These are phyloP conservation scores for Ophonus ardosiacus DNA, from an alignment of 2,888 invertebrate species.

Conservation along the genomic window DNA sequence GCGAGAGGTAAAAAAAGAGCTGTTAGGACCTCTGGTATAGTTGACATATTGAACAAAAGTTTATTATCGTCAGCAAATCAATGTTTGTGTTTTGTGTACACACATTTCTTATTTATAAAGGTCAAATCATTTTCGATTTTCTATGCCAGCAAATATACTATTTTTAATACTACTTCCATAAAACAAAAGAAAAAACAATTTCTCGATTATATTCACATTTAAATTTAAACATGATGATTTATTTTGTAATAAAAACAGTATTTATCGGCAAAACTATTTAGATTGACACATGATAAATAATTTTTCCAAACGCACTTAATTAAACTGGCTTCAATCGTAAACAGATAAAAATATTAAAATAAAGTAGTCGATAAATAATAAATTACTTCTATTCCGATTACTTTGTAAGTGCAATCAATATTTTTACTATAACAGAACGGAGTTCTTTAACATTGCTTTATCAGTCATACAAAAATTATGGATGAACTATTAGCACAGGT, in stretches of 20 bases:
- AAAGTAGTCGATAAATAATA: constrained; percentile 33
- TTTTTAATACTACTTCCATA: neutral
- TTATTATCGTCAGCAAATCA: neutral
- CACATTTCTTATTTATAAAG: constrained; percentile 9
- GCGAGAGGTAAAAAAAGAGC: too few species aligned
- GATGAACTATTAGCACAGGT: constrained; percentile 44
- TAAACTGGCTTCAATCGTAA: constrained; percentile 28
- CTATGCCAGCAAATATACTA: neutral
- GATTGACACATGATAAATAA: constrained; percentile 8
- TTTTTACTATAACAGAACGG: neutral
- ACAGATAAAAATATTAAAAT: constrained; percentile 21
- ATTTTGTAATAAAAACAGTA: neutral
- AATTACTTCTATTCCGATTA: constrained; percentile 10
- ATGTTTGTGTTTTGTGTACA: neutral
- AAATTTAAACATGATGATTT: constrained; percentile 6
- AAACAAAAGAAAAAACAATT: neutral
- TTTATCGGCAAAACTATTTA: constrained; percentile 17
- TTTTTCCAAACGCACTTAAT: constrained; percentile 1
- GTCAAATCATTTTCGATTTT: constrained; percentile 14
- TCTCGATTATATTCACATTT: neutral
- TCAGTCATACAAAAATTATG: constrained; percentile 32
- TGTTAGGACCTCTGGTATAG: too few species aligned
- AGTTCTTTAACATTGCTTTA: neutral
- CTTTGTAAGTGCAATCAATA: constrained; percentile 17
- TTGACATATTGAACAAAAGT: too few species aligned